Conservation (phyloP, 2,797 vertebrate genomes). For the Ciconia nigra region DNA sequence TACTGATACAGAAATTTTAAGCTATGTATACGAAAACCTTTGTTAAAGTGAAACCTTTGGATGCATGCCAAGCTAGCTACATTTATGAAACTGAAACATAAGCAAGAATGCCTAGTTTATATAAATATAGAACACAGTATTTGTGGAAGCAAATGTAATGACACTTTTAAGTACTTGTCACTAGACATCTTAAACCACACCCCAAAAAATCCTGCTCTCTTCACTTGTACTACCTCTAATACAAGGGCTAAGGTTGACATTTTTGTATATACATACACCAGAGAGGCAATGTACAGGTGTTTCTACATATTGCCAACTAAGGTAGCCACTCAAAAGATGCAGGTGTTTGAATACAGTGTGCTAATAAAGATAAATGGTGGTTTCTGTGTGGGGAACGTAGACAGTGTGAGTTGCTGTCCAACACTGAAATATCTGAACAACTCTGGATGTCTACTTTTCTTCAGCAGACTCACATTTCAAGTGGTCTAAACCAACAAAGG, state of each 20-base stretch:
- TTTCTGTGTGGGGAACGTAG: not conserved
- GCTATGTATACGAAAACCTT: not conserved
- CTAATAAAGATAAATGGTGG: not conserved
- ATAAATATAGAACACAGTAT: not conserved
- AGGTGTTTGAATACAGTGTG: not conserved
- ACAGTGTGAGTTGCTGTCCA: not conserved
- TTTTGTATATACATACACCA: not conserved
- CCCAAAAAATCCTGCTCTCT: not conserved
- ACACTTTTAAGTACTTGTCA: not conserved
- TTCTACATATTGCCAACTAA: not conserved
- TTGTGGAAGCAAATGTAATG: not conserved
- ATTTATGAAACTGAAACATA: not conserved
- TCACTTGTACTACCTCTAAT: not conserved
- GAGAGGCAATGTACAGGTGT: fast-evolving
- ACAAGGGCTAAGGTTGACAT: not conserved
- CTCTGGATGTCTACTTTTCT: not conserved
- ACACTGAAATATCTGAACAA: not conserved
- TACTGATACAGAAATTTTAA: not conserved
- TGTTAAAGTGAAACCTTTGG: not conserved
- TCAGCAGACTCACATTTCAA: not conserved
- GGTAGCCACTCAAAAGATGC: not conserved
- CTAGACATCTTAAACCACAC: not conserved
- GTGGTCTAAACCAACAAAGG: not conserved
- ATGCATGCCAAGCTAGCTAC: not conserved
- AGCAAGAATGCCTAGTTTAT: not conserved